These are phyloP conservation scores for Labeo calbasu DNA, from an alignment of 2,797 vertebrate species.

Conservation along the genomic window DNA sequence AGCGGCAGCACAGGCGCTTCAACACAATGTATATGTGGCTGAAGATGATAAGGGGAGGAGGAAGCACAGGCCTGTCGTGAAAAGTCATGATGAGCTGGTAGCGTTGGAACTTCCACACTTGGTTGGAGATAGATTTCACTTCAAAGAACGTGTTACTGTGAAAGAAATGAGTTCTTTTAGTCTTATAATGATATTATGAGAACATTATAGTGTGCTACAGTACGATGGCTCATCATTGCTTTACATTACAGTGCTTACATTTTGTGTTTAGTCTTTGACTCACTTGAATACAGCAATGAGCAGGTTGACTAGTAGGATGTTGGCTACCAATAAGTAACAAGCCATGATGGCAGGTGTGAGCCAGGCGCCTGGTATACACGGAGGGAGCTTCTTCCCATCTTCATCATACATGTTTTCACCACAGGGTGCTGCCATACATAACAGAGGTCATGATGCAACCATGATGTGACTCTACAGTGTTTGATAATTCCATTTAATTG, in stretches of 20 bases:
- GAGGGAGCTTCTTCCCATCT: constrained; percentile 94
- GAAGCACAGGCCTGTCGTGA: constrained; percentile 93
- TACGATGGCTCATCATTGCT: background rate
- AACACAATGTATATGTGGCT: constrained; percentile 92
- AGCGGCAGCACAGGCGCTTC: constrained; percentile 83
- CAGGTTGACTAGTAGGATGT: constrained; percentile 96
- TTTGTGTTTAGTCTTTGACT: constrained; percentile 47
- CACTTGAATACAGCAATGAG: constrained; percentile 99
- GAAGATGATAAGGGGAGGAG: constrained; percentile 94
- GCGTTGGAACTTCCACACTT: constrained; percentile 98
- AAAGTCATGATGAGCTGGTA: constrained; percentile 99
- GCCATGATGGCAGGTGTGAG: constrained; percentile 98
- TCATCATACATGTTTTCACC: constrained; percentile 96
- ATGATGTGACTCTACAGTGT: background rate
- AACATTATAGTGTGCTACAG: background rate
- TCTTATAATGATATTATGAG: background rate
- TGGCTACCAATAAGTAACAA: constrained; percentile 96
- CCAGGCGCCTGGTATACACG: constrained; percentile 96
- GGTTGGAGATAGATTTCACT: constrained; percentile 98
- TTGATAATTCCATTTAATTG: background rate
- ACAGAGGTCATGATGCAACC: background rate
- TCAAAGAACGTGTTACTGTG: constrained; percentile 97
- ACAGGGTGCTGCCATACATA: constrained; percentile 82
- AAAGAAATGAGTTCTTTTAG: background rate
- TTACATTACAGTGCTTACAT: background rate